Evolutionary conservation across 2,797 vertebrate species (phyloP).

Genomic region (Ispidina lecontei): DNA sequence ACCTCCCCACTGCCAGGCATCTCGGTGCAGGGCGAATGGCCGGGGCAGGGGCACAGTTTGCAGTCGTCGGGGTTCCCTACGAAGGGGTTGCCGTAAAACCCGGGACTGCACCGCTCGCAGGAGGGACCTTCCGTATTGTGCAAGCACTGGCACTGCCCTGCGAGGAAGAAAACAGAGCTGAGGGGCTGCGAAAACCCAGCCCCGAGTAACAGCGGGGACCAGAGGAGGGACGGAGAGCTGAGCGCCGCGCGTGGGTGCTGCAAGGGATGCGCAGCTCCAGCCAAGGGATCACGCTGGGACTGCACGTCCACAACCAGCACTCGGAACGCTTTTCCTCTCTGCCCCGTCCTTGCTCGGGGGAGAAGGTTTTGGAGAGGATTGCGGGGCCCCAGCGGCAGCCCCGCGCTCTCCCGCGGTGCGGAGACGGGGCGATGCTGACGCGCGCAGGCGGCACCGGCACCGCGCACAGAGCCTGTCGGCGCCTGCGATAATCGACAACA

Average conservation of each 20-base stretch:
- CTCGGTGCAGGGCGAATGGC: slow-evolving; percentile 79
- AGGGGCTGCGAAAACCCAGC: background rate
- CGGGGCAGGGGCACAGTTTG: slow-evolving; percentile 89
- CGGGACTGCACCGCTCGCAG: slow-evolving; percentile 87
- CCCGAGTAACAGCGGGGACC: rapidly evolving
- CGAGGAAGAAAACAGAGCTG: background rate
- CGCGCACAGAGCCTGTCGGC: background rate
- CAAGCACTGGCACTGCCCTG: slow-evolving; percentile 87
- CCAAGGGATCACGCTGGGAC: rapidly evolving
- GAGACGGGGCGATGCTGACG: background rate
- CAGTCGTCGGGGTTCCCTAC: slow-evolving; percentile 81
- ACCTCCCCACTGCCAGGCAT: slow-evolving; percentile 82
- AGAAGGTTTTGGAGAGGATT: background rate
- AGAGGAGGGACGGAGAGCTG: background rate
- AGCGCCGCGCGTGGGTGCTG: rapidly evolving
- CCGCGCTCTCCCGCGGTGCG: rapidly evolving
- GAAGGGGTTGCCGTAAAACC: slow-evolving; percentile 90
- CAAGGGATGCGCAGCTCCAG: background rate
- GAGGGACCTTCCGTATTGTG: slow-evolving; percentile 86
- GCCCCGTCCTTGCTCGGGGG: background rate
- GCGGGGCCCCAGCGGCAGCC: background rate
- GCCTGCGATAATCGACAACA: slow-evolving; percentile 37
- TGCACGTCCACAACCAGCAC: background rate
- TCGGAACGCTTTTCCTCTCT: background rate
- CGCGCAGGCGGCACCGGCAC: background rate